A percentile compares a stretch with the other conserved stretches of the same genome.
Conservation (phyloP, 2,888 invertebrate species). For the Arge pagana region DNA sequence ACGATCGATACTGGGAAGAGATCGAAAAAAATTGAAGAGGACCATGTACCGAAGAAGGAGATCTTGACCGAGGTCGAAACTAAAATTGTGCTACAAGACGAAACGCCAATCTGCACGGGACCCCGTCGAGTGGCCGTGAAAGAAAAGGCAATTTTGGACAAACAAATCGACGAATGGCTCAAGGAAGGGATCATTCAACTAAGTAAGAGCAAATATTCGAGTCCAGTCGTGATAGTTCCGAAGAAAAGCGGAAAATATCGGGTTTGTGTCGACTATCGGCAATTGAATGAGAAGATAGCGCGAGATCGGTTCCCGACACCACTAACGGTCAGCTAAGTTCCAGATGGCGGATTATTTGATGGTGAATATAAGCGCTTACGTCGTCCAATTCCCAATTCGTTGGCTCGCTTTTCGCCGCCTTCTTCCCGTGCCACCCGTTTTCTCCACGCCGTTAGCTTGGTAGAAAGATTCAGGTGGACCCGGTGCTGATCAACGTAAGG, state of each 20-base stretch:
- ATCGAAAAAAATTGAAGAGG: background rate
- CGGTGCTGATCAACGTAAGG: too few relatives aligned
- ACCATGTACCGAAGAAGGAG: constrained; percentile 4
- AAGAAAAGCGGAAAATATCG: constrained; percentile 17
- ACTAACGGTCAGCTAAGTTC: constrained; percentile 31
- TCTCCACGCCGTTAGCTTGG: too few relatives aligned
- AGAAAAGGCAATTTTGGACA: constrained; percentile 25
- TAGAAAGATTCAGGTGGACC: too few relatives aligned
- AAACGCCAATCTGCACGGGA: constrained; percentile 19
- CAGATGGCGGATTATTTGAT: too few relatives aligned
- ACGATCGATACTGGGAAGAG: constrained; percentile 3
- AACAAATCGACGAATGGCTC: constrained; percentile 27
- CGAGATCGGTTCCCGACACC: background rate
- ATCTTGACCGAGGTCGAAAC: constrained; percentile 24
- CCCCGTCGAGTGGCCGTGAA: constrained; percentile 23
- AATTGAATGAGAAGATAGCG: background rate
- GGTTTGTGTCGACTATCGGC: background rate
- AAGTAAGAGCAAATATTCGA: constrained; percentile 28
- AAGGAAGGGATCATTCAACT: constrained; percentile 28
- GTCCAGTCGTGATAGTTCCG: constrained; percentile 29
- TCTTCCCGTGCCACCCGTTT: too few relatives aligned
- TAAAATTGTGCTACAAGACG: constrained; percentile 25
- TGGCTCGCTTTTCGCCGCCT: too few relatives aligned
- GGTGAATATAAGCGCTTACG: constrained; percentile 30
- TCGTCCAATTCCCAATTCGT: too few relatives aligned